Evolutionary conservation across 2,797 vertebrate genomes (phyloP), one percentile per base, ranked within the genome.

Genomic region (Trachops cirrhosus): DNA sequence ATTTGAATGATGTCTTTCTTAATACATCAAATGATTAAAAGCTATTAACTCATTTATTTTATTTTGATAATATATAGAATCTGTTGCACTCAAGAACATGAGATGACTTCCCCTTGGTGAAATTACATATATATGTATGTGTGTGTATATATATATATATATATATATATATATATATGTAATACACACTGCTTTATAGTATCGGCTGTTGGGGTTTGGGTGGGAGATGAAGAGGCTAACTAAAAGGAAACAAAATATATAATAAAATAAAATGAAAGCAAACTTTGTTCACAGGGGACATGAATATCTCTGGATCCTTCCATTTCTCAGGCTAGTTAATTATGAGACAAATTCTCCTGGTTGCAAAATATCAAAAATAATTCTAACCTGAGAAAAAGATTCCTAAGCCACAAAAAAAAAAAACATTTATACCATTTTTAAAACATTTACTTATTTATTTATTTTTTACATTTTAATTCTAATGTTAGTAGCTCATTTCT

Each of bases 181-280:
- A 7, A 1, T 62, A 37, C 9, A 6, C 12, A 74, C 1, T 75
- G 2, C 4, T 92, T 86, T 14, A 39, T 32, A 50, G 24, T 82
- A 50, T 71, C 39, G 59, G 7, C 9, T 68, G 0, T 89, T 77
- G 85, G 24, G 8, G 1, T 68, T 94, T 67, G 37, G 39, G 6
- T 54, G 50, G 86, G 54, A 91, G 19, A 70, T 7, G 2, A 86
- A 9, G 21, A 54, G 64, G 26, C 9, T 84, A 8, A 83, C 9
- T 86, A 93, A 62, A 95, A 94, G n/a, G 82, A 11, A 39, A 85
- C 59, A 78, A 93, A 92, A 59, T 94, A 95, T 29, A 88, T 15
- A 50, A 85, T 59, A 78, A 93, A 95, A 85, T 67, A 78, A 89
- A 92, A 67, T 93, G 39, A 71, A 94, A 71, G 29, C 22, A 57